A percentile compares a stretch with the other conserved stretches of the same genome.
Evolutionary conservation across 2,888 invertebrate genomes (phyloP).

Genomic region (Amiota mariae): DNA sequence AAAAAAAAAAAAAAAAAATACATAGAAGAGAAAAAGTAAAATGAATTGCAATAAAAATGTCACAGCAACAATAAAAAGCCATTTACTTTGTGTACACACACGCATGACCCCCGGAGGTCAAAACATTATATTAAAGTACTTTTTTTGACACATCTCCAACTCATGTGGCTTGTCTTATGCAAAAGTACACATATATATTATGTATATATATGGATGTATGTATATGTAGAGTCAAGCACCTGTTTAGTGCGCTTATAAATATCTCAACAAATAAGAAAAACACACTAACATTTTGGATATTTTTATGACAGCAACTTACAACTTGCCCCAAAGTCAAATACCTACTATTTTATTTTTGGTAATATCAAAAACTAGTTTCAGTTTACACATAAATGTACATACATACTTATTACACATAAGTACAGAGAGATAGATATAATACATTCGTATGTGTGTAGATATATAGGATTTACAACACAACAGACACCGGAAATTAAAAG

Average conservation of each 20-base stretch:
- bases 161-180: background rate
- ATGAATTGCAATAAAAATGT: background rate
- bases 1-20: too few species aligned
- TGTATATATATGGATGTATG: too few species aligned
- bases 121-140: constrained; percentile 3
- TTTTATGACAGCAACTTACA: constrained; percentile 4
- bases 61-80: background rate
- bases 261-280: background rate
- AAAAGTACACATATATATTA: background rate
- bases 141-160: background rate
- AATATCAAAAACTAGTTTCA: background rate
- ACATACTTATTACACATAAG: background rate
- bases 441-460: background rate
- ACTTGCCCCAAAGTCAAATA: background rate
- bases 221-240: background rate
- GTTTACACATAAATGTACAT: too few species aligned
- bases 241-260: background rate
- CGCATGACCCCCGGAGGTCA: background rate
- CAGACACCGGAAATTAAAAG: constrained; percentile 19
- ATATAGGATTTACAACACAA: background rate
- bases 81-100: background rate
- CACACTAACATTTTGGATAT: background rate
- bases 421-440: background rate
- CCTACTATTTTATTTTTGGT: background rate
- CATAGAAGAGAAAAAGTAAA: too few species aligned